Base-by-base conservation (phyloP, 2,888 invertebrate genomes). In the Oligia latruncula region DNA sequence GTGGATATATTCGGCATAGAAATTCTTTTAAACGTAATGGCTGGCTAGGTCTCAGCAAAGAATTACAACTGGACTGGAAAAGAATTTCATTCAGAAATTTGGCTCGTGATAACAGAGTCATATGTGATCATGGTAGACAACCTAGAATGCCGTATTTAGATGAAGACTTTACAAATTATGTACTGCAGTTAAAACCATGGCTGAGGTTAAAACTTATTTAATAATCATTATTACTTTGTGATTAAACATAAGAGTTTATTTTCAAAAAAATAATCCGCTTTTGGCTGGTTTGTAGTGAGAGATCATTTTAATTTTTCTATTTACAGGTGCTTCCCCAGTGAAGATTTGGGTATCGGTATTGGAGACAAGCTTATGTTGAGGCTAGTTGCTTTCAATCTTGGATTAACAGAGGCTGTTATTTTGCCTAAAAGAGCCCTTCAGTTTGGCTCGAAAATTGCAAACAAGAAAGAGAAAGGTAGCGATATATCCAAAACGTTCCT, bases 401-500 rank as follows among this genome's bases (percentile, higher is more conserved):
- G 98, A 1, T 95, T 98, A 62, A 93, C 93, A 83, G 95, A 96
- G 75, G 98, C 98, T 9, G 97, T 98, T 8, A 94, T 94, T 67
- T 97, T 99, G 72, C 99, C 98, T 67, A 99, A 99, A 95, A 96
- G 99, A 93, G 99, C 99, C 0, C 97, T 99, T 89, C 99, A 99
- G 94, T 99, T 99, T 97, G 99, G 99, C 20, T 99, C 99, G 0
- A 97, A 99, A 92, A 99, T 99, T 92, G 99, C 99, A 9, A 98
- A 99, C 93, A 97, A 98, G 71, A 99, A 98, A 93, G 99, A 99
- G 96, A 99, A 98, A 93, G 99, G 98, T 6, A 97, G 97, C 91
- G 98, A 99, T 92, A 91, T 97, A 80, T 99, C 99, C 11, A 93
- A 92, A 90, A 94, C 92, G 62, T 95, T 96, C 89, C 74, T 88